Evolutionary conservation across 1,140 invertebrate species (phyloP).

Genomic region (Eubasilissa regina): DNA sequence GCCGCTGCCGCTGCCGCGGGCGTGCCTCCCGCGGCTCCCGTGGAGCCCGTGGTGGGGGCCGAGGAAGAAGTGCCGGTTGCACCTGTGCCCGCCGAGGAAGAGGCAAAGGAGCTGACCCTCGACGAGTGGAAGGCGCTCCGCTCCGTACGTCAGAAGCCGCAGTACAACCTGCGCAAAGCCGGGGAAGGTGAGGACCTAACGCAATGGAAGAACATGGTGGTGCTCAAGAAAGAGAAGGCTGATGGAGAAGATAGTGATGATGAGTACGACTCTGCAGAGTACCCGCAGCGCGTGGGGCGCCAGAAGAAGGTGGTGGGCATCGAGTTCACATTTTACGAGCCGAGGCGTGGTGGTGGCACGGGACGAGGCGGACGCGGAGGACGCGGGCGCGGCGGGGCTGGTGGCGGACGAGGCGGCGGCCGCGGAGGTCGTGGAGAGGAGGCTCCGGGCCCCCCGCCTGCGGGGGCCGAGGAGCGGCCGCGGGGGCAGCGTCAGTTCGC

Average conservation of each 20-base stretch:
- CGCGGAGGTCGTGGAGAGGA: conserved; percentile 57
- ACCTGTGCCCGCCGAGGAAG: conserved; percentile 78
- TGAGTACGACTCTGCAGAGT: conserved; percentile 86
- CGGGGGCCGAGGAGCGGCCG: conserved; percentile 62
- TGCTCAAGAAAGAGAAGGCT: conserved; percentile 86
- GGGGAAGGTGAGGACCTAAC: conserved; percentile 92
- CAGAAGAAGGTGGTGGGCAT: conserved; percentile 91
- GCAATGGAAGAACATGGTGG: conserved; percentile 94
- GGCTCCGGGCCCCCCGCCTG: conserved; percentile 51
- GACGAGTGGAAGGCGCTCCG: conserved; percentile 92
- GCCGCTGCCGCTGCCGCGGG: conserved; percentile 65
- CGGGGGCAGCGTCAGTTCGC: conserved; percentile 73
- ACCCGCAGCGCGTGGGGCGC: conserved; percentile 89
- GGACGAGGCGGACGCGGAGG: conserved; percentile 77
- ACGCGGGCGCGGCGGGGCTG: conserved; percentile 69
- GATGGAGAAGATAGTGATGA: conserved; percentile 78
- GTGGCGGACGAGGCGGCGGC: conserved; percentile 62
- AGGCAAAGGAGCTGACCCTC: conserved; percentile 86
- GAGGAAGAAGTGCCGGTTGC: conserved; percentile 67
- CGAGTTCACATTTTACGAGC: conserved; percentile 91
- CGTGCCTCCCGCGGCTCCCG: conserved; percentile 69
- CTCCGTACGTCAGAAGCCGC: conserved; percentile 82
- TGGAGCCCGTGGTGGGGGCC: conserved; percentile 63
- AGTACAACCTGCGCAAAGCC: conserved; percentile 92
- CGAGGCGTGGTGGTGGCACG: conserved; percentile 79